A percentile compares a stretch with the other conserved stretches of the same genome.
These are phyloP conservation scores for Thunnus albacares DNA, from an alignment of 2,797 vertebrate genomes.

Conservation along the genomic window DNA sequence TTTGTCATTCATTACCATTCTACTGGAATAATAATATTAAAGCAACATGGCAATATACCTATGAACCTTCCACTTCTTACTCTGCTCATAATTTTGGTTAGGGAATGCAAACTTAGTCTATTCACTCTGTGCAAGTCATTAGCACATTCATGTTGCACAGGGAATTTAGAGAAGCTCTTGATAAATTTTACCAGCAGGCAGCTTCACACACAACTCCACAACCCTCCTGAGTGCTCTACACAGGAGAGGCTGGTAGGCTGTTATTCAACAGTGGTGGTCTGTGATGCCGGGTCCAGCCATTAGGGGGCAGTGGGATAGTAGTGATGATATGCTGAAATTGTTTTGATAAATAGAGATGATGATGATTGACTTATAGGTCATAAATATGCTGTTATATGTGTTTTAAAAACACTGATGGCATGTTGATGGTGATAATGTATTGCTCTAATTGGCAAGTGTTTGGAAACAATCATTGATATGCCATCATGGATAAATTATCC, in stretches of 20 bases:
- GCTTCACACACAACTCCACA: slow-evolving; percentile 36
- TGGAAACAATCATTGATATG: slow-evolving; percentile 17
- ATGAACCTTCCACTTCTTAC: slow-evolving; percentile 9
- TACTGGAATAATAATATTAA: not conserved
- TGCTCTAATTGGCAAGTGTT: slow-evolving; percentile 12
- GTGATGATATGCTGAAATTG: slow-evolving; percentile 23
- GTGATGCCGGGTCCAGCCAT: slow-evolving; percentile 49
- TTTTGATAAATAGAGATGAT: slow-evolving; percentile 6
- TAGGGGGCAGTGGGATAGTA: slow-evolving; percentile 68
- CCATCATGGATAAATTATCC: slow-evolving; percentile 6
- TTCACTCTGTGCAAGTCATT: not conserved
- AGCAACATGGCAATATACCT: not conserved
- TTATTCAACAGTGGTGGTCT: slow-evolving; percentile 10
- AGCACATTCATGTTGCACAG: slow-evolving; percentile 18
- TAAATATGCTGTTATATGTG: not conserved
- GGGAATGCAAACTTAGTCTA: not conserved
- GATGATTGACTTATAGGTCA: not conserved
- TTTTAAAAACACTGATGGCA: slow-evolving; percentile 5
- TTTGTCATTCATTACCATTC: not conserved
- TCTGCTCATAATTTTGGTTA: slow-evolving; percentile 24
- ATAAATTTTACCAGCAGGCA: slow-evolving; percentile 31
- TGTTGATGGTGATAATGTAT: not conserved
- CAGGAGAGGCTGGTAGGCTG: slow-evolving; percentile 5
- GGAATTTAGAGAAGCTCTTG: slow-evolving; percentile 21
- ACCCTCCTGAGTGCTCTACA: slow-evolving; percentile 20